These are phyloP conservation scores for Myoxocephalus aenaeus DNA, from an alignment of 2,797 vertebrate species.

Conservation along the genomic window DNA sequence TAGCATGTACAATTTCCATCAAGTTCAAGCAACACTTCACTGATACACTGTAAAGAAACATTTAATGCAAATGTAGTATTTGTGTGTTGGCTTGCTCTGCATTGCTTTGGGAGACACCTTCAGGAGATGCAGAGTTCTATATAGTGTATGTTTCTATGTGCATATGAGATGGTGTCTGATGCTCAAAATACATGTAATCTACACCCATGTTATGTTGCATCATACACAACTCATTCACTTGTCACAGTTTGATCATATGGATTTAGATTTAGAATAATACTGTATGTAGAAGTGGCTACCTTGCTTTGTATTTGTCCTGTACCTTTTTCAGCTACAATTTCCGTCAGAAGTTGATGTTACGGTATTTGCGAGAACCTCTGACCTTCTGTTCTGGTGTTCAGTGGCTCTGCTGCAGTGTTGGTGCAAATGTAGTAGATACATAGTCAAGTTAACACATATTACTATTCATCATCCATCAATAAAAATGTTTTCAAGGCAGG, in stretches of 20 bases:
- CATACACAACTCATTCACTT: conserved; percentile 4
- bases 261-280: conserved; percentile 22
- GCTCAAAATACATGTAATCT: conserved; percentile 20
- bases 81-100: conserved; percentile 8
- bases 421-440: conserved; percentile 25
- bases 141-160: conserved; percentile 26
- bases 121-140: background rate
- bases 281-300: background rate
- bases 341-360: conserved; percentile 17
- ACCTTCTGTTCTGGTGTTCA: conserved; percentile 23
- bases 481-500: conserved; percentile 45
- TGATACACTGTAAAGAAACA: conserved; percentile 4
- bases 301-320: conserved; percentile 6
- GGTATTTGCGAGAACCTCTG: conserved; percentile 14
- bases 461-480: conserved; percentile 45
- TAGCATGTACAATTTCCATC: conserved; percentile 1
- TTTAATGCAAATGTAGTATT: background rate
- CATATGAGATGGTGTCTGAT: conserved; percentile 12
- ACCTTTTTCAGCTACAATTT: conserved; percentile 12
- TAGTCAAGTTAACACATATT: conserved; percentile 10
- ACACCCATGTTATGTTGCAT: conserved; percentile 11
- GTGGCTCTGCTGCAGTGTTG: conserved; percentile 25
- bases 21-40: background rate
- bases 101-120: conserved; percentile 1
- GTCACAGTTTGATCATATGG: conserved; percentile 1